Base-by-base conservation (phyloP, 2,888 invertebrate species). In the Sturmia bella region DNA sequence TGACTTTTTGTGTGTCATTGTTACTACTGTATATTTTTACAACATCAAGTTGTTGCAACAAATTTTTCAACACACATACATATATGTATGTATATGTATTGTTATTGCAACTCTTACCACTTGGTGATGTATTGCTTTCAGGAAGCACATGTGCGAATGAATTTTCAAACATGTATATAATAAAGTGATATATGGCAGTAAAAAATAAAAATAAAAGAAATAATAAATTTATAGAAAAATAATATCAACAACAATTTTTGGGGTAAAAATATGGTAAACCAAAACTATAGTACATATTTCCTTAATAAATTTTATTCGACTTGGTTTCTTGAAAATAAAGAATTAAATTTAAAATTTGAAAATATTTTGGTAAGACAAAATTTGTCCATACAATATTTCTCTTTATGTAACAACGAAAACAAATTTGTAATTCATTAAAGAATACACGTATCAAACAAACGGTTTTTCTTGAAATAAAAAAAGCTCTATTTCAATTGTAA, bases 91-190 rank as follows among this genome's bases (percentile, higher is more conserved):
- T n/a, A n/a, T n/a, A n/a, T n/a, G n/a, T n/a, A 72, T 17, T 72
- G 61, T 54, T 78, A 59, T 66, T 72, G 64, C 39, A 66, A 17
- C 24, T 64, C 64, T 52, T 74, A 57, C 74, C 70, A 66, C 66
- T 80, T 66, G 75, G 72, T 81, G 80, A 81, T 76, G 72, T 76
- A 81, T 76, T 72, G 66, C 70, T 76, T 80, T 72, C 76, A 78
- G 77, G 77, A 82, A 45, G 48, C 69, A 82, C 66, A 78, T 68
- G 73, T 78, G 59, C 66, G 77, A 57, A 61, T 69, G 21, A 45
- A 41, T 59, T 69, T 56, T 37, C 24, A 59, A 50, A 39, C 24
- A 50, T 39, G n/a, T 24, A 32, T 12, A 59, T 15, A 70, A 57
- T 70, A 32, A 45, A 57, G 45, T 41, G 9, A 50, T 52, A 9